Percentiles rank a stretch among this genome's conserved stretches.
Conservation (phyloP, 2,113 vertebrate genomes). For the Nothobranchius kuhntae region DNA sequence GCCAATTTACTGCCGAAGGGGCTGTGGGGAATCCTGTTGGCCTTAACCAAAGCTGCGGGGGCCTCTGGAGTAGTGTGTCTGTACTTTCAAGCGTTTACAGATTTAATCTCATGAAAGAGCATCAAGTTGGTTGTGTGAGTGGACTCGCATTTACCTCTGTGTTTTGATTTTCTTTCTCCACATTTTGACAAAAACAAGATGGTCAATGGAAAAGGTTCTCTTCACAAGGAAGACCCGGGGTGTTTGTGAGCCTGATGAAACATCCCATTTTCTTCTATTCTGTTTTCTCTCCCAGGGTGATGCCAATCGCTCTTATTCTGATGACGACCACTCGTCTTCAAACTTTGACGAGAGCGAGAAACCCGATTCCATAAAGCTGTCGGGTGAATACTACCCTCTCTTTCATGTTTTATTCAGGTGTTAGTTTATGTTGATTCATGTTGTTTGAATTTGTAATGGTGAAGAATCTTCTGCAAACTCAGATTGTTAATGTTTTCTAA, state of each 20-base stretch:
- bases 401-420: background rate
- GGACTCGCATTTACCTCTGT: background rate
- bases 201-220: no score
- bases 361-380: constrained; percentile 82
- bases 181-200: no score
- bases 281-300: constrained; percentile 82
- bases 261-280: background rate
- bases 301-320: constrained; percentile 91
- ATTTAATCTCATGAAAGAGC: constrained; percentile 8
- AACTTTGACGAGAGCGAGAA: constrained; percentile 90
- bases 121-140: background rate
- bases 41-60: background rate
- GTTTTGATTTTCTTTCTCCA: background rate
- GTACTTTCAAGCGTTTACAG: constrained; percentile 10
- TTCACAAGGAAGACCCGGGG: no score
- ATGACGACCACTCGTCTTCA: constrained; percentile 90
- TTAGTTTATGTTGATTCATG: background rate
- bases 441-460: background rate
- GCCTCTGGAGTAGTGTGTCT: constrained; percentile 6
- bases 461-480: background rate
- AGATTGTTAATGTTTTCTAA: background rate
- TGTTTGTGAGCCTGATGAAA: background rate
- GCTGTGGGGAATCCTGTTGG: background rate
- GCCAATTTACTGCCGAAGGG: constrained; percentile 25
- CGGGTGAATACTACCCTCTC: constrained; percentile 75